Evolutionary conservation across 2,797 vertebrate genomes (phyloP), one percentile per base, ranked within the genome.

Genomic region (Sebastes melanostomus): DNA sequence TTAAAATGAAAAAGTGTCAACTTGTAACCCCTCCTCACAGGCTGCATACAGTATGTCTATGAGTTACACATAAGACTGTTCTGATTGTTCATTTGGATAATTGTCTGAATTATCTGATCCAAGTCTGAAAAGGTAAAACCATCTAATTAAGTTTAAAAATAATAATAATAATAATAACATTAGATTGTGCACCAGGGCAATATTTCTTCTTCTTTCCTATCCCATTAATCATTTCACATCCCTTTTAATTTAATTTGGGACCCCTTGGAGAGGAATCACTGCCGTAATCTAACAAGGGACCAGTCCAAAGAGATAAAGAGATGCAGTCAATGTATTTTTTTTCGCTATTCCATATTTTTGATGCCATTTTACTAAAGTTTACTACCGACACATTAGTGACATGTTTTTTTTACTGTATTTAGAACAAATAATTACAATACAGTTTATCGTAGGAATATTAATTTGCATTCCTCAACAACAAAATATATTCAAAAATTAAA

Each of bases 371-470:
- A 68, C 20, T 29, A 22, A 18, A 32, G 52, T 24, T 73, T 36
- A 65, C 5, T 16, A 32, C 16, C 34, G 9, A 10, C 8, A 69
- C 3, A 55, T 5, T 56, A 14, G 0, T 63, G 34, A 29, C 4
- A 29, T 54, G 8, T 54, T 22, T 22, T 22, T 54, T 54, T 54
- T 54, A 12, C 52, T 54, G 8, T 54, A 22, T 52, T 52, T 52
- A n/a, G 0, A 52, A 52, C 18, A 52, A 52, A 52, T 4, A 52
- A n/a, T 52, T 52, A 50, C 16, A 50, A 50, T 18, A 50, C 42
- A 0, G 42, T 46, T 46, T 0, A 0, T 46, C 0, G 8, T 52
- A 1, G 50, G 52, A 54, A 54, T 54, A 54, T n/a, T 54, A 54
- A 10, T 54, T 54, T 54, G 46, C 16, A 54, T 54, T 54, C 52